Percentiles rank a stretch among this genome's conserved stretches.
phyloP scores from a whole-genome alignment of 2,113 vertebrate species.

The Nesoenas mayeri region DNA sequence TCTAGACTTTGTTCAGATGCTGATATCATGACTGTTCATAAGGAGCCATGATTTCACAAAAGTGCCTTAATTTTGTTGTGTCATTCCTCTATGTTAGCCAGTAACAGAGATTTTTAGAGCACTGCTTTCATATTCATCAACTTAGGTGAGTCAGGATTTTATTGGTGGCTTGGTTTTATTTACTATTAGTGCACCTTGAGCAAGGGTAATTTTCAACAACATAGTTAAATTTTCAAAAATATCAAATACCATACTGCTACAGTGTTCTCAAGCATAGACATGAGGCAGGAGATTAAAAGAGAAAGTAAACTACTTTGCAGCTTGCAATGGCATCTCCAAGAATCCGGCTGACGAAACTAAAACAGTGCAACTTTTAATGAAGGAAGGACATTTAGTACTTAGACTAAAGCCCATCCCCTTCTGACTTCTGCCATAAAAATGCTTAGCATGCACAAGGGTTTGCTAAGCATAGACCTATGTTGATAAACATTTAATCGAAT shows the following conservation, averaged over 20 bases:
- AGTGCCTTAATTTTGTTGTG: not conserved
- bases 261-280: not conserved
- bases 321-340: not conserved
- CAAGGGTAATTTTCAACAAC: not conserved
- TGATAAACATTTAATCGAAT: not conserved
- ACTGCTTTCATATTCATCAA: not conserved
- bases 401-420: not conserved
- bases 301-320: not conserved
- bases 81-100: not conserved
- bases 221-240: not conserved
- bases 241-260: fast-evolving
- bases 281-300: not conserved
- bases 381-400: not conserved
- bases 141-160: not conserved
- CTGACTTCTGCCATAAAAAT: not conserved
- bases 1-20: not conserved
- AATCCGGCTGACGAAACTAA: not conserved
- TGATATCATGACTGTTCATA: not conserved
- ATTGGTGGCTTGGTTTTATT: not conserved
- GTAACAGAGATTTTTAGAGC: not conserved
- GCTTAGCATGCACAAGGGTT: not conserved
- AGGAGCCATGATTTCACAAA: not conserved
- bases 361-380: not conserved
- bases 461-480: not conserved
- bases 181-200: not conserved